Evolutionary conservation across 1,140 invertebrate genomes (phyloP), one percentile per base, ranked within the genome.

Genomic region (Microplitis mediator): DNA sequence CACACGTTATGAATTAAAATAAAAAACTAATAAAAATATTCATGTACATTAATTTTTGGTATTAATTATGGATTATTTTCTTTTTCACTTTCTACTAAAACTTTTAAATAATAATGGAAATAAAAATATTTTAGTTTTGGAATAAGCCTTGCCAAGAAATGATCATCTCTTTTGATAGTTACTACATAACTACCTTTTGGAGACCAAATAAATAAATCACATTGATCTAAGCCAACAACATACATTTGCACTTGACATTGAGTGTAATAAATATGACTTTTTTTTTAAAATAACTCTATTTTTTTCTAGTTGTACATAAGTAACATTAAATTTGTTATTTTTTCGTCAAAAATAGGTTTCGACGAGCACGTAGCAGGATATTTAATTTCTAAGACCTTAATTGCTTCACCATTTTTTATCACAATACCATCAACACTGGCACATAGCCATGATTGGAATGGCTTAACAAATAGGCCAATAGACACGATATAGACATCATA

Each of bases 361-460:
- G 65, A 75, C 16, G 61, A 71, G 71, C 23, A 62, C 58, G 32
- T 23, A 3, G 56, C 70, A n/a, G 76, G 73, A 56, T 76, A 78
- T 71, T 79, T 79, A 13, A 80, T 56, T 75, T 80, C 76, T 39
- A 80, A 23, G 45, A 77, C 31, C 61, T 75, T 75, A n/a, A 50
- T 39, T 11, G 76, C 58, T 51, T 65, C 56, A n/a, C 63, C 61
- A 70, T 76, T 70, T 45, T 77, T 23, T 36, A 71, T 31, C 9
- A 79, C 72, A 35, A 77, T 66, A 11, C 72, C 77, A 71, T 79
- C 77, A 34, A 74, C 32, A 71, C 75, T 73, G 31, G 50, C 75
- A 39, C 74, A 74, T n/a, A 78, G 69, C 74, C 76, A 76, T 5
- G 77, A 75, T 51, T 77, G 76, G 5, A 16, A 4, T 66, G 66